Evolutionary conservation across 92 coral and sea anemone species (phyloP).

Genomic region (Pocillopora grandis): DNA sequence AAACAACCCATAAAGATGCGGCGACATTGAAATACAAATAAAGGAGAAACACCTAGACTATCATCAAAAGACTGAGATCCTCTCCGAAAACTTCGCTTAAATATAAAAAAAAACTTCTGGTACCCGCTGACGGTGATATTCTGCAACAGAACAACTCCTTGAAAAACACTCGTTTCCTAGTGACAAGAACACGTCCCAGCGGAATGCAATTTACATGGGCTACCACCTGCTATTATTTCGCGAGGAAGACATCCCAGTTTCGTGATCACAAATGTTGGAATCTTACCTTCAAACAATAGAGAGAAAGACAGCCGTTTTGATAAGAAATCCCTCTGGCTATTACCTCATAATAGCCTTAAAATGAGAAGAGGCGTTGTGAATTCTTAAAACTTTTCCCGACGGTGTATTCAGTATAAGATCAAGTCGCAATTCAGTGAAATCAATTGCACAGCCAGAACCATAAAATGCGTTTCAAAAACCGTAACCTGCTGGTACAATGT

Average conservation of each 20-base stretch:
- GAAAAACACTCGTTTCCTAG: not conserved
- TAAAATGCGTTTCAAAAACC: too few species aligned
- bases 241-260: not conserved
- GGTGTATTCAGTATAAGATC: not conserved
- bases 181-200: constrained; percentile 2
- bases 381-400: not conserved
- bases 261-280: not conserved
- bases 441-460: too few species aligned
- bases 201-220: constrained; percentile 12
- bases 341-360: not conserved
- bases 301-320: constrained; percentile 9
- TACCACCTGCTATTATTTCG: not conserved
- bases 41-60: too few species aligned
- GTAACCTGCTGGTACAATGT: too few species aligned
- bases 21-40: too few species aligned
- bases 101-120: not conserved
- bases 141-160: not conserved
- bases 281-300: constrained; percentile 1
- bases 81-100: not conserved
- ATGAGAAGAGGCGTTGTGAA: constrained; percentile 1
- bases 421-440: not conserved
- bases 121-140: not conserved
- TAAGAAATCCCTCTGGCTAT: constrained; percentile 2
- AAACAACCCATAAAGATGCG: too few species aligned
- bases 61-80: not conserved